Base-by-base conservation (phyloP, 2,113 vertebrate species). In the Oncorhynchus tshawytscha region DNA sequence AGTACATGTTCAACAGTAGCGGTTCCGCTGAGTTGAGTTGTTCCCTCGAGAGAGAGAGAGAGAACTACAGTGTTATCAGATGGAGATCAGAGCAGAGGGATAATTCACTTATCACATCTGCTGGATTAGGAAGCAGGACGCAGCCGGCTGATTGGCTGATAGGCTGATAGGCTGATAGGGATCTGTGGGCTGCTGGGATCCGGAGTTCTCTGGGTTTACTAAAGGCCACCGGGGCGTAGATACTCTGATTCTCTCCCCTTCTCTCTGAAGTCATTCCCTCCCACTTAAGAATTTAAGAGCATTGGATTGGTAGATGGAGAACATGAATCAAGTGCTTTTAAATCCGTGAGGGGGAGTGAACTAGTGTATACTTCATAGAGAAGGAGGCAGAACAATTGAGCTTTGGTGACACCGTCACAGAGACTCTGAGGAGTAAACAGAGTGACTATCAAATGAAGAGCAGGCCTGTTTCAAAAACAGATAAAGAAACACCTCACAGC, bases 81-180 rank as follows among this genome's bases (percentile, higher is more conserved):
- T 81, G 82, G 84, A 87, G 87, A 92, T 93, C 88, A 90, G 89
- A 90, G 89, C 82, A 90, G 82, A 88, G 57, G 80, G 89, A 90
- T 93, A 91, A 92, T 93, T 89, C 82, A 82, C 81, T 92, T 91
- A 91, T 92, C 91, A 88, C 91, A 90, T 91, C 88, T 76, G 82
- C 76, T n/a, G 81, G 84, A 91, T 93, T 88, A 90, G 71, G 57
- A 62, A 83, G 80, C 87, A 89, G 89, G 90, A 90, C 69, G 81
- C 71, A 66, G 80, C 59, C n/a, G 18, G 59, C 59, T 62, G 20
- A 22, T n/a, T 22, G 59, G 59, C 59, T 24, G 59, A 54, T 86
- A 87, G 82, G 59, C 59, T 24, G 59, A 54, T 86, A 87, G 82
- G 31, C 77, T 22, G 90, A 92, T 90, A 90, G 80, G 83, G 77